Base-by-base conservation (phyloP, 2,888 invertebrate species). In the Camptogramma bilineatum region DNA sequence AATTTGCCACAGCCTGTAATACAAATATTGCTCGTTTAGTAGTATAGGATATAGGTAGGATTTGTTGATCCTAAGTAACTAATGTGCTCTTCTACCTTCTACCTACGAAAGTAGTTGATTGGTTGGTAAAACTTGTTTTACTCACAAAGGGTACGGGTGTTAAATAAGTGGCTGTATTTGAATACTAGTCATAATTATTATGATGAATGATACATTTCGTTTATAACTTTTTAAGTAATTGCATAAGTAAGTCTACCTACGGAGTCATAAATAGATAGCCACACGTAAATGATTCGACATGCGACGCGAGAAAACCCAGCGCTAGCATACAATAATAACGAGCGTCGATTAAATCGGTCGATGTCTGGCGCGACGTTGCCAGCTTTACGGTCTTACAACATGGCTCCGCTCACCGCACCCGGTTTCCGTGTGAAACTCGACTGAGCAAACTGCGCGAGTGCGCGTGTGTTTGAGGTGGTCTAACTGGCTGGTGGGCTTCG, bases 361-460 rank as follows among this genome's bases (percentile, higher is more conserved):
- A 90, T 90, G 92, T 91, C 90, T 91, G 90, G 83, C 86, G 91
- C 92, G 91, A 86, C 92, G 92, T 93, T 93, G 92, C 92, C 92
- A 89, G 83, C 83, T 88, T 86, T 89, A 87, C 86, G 57, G 72
- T 85, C 87, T 90, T 89, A 90, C 91, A 90, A 91, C 91, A 91
- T 91, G 91, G 91, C 92, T 86, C 90, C 88, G 84, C 85, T 88
- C 86, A 83, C 85, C 84, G 88, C 89, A 89, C 89, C 88, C 89
- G 81, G 90, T 91, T 93, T 93, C 92, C 91, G 91, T 91, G 91
- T 91, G 92, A 92, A 93, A 91, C 92, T 90, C 89, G 82, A 90
- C 84, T 85, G 81, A 82, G 81, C 82, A 79, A 84, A 80, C 70
- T 70, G 68, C 83, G 86, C 83, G 88, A 83, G 86, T 87, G 88